phyloP scores from a whole-genome alignment of 2,888 invertebrate genomes.

The Leptothorax acervorum region DNA sequence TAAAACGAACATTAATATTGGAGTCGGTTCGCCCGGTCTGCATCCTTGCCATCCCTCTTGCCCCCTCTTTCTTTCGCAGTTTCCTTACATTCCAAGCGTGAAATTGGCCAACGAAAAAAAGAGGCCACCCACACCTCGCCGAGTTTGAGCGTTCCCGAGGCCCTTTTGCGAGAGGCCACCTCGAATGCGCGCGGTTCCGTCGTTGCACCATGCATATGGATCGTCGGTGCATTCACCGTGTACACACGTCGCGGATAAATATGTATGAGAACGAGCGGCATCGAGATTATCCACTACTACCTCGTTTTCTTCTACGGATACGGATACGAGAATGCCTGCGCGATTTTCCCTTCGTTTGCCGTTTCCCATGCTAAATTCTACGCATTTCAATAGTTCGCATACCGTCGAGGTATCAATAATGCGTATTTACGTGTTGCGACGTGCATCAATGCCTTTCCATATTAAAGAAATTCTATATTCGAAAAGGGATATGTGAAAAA shows the following conservation, averaged over 20 bases:
- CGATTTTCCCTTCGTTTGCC: constrained; percentile 64
- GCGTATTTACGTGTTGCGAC: constrained; percentile 25
- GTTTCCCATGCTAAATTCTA: constrained; percentile 54
- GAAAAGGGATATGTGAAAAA: background rate
- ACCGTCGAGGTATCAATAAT: constrained; percentile 38
- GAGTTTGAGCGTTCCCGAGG: constrained; percentile 58
- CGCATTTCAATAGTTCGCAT: constrained; percentile 55
- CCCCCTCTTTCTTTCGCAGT: background rate
- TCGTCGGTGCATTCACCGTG: constrained; percentile 76
- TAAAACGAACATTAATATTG: constrained; percentile 68
- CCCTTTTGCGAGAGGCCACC: constrained; percentile 70
- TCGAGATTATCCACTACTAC: constrained; percentile 78
- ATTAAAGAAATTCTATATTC: constrained; percentile 16
- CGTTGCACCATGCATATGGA: constrained; percentile 78
- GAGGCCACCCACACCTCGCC: constrained; percentile 37
- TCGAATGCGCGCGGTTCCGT: constrained; percentile 72
- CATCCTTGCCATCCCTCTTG: background rate
- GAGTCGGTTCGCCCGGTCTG: constrained; percentile 38
- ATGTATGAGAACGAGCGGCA: constrained; percentile 77
- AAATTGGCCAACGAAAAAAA: constrained; percentile 31
- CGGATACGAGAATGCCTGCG: constrained; percentile 47
- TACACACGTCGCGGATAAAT: constrained; percentile 78
- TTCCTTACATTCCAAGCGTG: constrained; percentile 44
- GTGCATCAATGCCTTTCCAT: background rate
- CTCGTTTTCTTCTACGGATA: constrained; percentile 68